Base-by-base conservation (phyloP, 2,888 invertebrate species). In the Drosophila subsilvestris region DNA sequence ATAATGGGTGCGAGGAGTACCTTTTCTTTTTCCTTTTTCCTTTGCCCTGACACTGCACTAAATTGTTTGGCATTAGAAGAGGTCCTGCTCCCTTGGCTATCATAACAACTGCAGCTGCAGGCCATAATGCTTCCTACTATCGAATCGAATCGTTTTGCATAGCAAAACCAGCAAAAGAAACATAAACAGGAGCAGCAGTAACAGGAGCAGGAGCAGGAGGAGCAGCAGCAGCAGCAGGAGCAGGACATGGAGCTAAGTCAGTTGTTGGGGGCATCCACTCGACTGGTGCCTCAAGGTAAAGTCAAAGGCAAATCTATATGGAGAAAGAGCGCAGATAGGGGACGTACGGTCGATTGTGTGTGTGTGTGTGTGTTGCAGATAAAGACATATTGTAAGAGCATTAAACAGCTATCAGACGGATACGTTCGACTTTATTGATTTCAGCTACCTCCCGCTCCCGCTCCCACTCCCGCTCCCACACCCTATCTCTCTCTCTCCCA, bases 361-460 rank as follows among this genome's bases (percentile, higher is more conserved):
- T 20, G 45, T 29, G 18, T 18, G 45, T 18, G 22, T 37, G n/a
- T n/a, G 7, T n/a, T 50, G 43, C 14, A 61, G 86, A 86, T 87
- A 87, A 81, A 88, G 84, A 84, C 87, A 87, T 86, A 88, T 87
- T 84, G 84, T 84, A 89, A 84, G 14, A 37, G 87, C 89, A 84
- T 88, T 84, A 86, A 88, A 78, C 89, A 86, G 83, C 87, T 84
- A 84, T 84, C 83, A 88, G 87, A 78, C 78, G 87, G 89, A 84
- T 84, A 84, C 87, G 81, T 75, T 88, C 69, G 74, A 78, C 85
- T 88, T 84, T 88, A 84, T 84, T 84, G 83, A 84, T 84, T 84
- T 80, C 85, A 88, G 78, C 86, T 72, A 47, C 29, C 70, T 37
- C 37, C 12, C 48, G 25, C 50, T 54, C 25, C 27, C 32, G 6